These are phyloP conservation scores for Pangasius macronema DNA, from an alignment of 2,797 vertebrate species.

Conservation along the genomic window DNA sequence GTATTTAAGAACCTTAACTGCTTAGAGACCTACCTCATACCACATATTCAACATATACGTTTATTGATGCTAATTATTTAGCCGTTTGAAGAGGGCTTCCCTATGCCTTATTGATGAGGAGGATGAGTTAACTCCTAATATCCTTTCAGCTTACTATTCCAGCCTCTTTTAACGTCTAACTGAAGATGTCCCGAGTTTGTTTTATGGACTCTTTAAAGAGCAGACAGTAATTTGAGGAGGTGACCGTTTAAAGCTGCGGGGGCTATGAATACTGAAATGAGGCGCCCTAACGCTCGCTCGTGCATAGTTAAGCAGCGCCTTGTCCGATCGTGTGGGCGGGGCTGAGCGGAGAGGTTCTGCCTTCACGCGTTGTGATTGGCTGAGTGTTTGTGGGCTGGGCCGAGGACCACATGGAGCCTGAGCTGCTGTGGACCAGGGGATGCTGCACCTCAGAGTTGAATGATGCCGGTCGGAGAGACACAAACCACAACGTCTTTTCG, in stretches of 20 bases:
- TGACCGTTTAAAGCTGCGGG: constrained; percentile 35
- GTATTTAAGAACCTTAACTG: neutral
- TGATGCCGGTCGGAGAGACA: constrained; percentile 51
- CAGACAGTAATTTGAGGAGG: constrained; percentile 25
- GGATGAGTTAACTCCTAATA: neutral
- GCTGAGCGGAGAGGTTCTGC: neutral
- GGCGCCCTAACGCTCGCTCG: neutral
- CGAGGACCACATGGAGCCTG: constrained; percentile 36
- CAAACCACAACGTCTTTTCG: constrained; percentile 40
- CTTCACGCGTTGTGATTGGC: constrained; percentile 14
- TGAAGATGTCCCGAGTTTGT: constrained; percentile 1
- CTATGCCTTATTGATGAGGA: neutral
- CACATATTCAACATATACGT: neutral
- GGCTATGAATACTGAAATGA: neutral
- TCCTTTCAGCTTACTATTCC: neutral
- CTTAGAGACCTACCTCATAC: neutral
- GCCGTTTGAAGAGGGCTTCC: neutral
- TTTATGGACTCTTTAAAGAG: neutral
- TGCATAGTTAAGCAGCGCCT: constrained; percentile 25
- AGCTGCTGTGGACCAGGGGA: constrained; percentile 60
- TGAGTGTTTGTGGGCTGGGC: constrained; percentile 3
- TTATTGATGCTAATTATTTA: neutral
- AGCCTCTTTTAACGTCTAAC: neutral
- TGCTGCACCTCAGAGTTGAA: constrained; percentile 58
- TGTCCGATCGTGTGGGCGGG: constrained; percentile 58